phyloP scores from a whole-genome alignment of 2,113 vertebrate genomes.

The Sitta europaea region DNA sequence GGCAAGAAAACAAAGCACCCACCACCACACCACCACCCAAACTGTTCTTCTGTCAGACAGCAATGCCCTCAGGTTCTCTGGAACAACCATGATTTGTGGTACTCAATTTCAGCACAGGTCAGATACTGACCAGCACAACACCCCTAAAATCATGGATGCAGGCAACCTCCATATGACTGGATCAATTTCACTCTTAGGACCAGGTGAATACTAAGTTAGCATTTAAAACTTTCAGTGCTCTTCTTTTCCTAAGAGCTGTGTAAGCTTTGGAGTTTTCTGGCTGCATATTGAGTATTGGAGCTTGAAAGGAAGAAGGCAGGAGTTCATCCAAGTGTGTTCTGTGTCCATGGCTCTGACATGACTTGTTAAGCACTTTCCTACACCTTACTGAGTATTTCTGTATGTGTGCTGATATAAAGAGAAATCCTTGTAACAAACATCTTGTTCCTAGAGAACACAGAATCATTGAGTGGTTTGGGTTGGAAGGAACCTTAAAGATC shows the following conservation, averaged over 20 bases:
- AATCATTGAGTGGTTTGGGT: neutral
- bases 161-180: neutral
- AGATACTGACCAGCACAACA: neutral
- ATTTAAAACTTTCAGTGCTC: neutral
- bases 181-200: neutral
- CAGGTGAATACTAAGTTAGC: neutral
- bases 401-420: neutral
- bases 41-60: neutral
- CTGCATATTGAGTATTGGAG: neutral
- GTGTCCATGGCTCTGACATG: neutral
- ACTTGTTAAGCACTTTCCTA: neutral
- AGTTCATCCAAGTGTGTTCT: too few relatives aligned
- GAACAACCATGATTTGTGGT: neutral
- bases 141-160: neutral
- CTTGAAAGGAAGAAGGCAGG: neutral
- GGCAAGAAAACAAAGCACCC: neutral
- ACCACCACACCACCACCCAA: neutral
- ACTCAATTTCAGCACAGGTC: neutral
- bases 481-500: neutral
- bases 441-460: neutral
- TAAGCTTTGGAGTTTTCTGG: neutral
- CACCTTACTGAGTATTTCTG: neutral
- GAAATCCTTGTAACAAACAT: neutral
- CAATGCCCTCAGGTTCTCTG: neutral
- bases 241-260: neutral